Percentiles rank a stretch among this genome's conserved stretches.
Evolutionary conservation across 2,888 invertebrate species (phyloP).

Genomic region (Timema cristinae): DNA sequence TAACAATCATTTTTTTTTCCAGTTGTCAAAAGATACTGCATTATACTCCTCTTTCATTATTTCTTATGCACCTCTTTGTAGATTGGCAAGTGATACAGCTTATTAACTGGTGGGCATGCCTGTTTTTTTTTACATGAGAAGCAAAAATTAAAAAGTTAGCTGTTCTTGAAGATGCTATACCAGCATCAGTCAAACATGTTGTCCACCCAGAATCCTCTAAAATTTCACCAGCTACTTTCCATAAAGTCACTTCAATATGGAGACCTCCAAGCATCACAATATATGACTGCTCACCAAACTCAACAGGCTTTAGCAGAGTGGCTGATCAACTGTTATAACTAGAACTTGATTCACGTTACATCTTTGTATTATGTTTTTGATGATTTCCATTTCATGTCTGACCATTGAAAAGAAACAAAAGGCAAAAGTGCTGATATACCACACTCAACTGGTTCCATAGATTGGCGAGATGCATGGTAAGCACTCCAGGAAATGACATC

Average conservation of each 20-base stretch:
- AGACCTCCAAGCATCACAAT: too few relatives aligned
- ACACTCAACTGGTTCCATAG: neutral
- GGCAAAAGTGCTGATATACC: slow-evolving; percentile 8
- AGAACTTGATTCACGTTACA: slow-evolving; percentile 6
- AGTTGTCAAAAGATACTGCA: neutral
- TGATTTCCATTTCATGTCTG: neutral
- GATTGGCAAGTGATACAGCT: neutral
- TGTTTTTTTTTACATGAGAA: slow-evolving; percentile 2
- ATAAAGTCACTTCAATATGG: too few relatives aligned
- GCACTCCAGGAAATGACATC: slow-evolving; percentile 6
- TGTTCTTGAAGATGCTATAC: slow-evolving; percentile 4
- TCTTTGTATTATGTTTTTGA: neutral
- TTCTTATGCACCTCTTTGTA: slow-evolving; percentile 7
- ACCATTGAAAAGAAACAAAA: neutral
- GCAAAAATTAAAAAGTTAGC: neutral
- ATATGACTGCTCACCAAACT: too few relatives aligned
- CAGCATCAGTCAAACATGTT: neutral
- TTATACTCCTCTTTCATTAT: neutral
- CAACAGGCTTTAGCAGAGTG: neutral
- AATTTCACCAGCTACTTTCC: neutral
- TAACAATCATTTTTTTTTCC: slow-evolving; percentile 6
- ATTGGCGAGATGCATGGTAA: neutral
- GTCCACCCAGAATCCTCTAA: neutral
- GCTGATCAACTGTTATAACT: slow-evolving; percentile 5
- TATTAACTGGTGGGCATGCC: neutral